These are phyloP conservation scores for Nematopogon swammerdamellus DNA, from an alignment of 2,888 invertebrate species.

Conservation along the genomic window DNA sequence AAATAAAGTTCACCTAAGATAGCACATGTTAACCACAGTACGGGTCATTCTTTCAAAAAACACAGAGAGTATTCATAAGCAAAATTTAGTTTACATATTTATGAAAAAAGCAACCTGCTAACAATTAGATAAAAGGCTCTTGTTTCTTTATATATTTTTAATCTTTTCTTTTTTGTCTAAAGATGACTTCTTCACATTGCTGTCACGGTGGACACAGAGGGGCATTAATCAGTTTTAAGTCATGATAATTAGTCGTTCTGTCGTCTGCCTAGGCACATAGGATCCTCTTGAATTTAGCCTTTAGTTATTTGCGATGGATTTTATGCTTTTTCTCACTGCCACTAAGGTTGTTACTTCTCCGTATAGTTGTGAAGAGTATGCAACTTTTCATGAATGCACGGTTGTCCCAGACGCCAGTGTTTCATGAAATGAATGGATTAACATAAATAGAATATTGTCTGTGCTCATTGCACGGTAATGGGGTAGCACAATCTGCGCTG, in stretches of 20 bases:
- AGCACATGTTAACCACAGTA: too few species aligned
- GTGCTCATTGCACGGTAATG: constrained; percentile 44
- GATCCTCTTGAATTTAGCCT: background rate
- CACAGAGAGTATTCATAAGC: too few species aligned
- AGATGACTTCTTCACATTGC: background rate
- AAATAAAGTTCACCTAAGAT: too few species aligned
- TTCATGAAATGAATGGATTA: constrained; percentile 51
- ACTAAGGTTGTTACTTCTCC: too few species aligned
- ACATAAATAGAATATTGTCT: constrained; percentile 54
- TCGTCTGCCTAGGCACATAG: background rate
- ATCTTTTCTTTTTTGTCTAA: background rate
- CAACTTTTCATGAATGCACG: constrained; percentile 8
- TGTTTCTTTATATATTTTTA: constrained; percentile 38
- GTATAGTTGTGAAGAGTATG: background rate
- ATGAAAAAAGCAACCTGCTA: constrained; percentile 7
- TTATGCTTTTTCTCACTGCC: too few species aligned
- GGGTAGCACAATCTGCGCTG: constrained; percentile 54
- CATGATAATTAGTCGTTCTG: background rate
- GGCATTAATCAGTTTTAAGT: background rate
- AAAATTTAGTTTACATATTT: too few species aligned
- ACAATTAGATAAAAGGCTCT: constrained; percentile 39
- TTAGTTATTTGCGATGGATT: too few species aligned
- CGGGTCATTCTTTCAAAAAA: too few species aligned
- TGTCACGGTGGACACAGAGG: background rate
- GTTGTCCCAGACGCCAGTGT: constrained; percentile 40